phyloP scores from a whole-genome alignment of 2,797 vertebrate species.

The Ispidina lecontei region DNA sequence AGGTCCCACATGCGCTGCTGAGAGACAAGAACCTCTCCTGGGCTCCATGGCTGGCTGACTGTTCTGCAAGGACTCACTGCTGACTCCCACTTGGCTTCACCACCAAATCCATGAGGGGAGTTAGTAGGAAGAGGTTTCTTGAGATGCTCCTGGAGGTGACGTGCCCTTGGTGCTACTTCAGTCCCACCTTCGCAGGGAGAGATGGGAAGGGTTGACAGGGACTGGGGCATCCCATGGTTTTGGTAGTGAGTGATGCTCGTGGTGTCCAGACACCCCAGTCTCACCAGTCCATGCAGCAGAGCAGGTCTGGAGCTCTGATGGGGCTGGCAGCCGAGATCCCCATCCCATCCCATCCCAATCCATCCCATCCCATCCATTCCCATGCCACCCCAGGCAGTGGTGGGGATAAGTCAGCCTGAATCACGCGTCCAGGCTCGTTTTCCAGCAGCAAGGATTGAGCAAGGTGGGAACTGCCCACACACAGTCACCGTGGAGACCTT shows the following conservation, averaged over 20 bases:
- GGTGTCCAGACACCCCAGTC: not conserved
- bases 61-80: rapidly evolving
- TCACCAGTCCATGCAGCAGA: not conserved
- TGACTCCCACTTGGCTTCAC: rapidly evolving
- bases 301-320: not conserved
- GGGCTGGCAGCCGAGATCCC: too few relatives aligned
- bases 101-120: not conserved
- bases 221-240: rapidly evolving
- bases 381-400: not conserved
- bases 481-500: rapidly evolving
- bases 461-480: not conserved
- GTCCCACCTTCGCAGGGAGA: not conserved
- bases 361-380: too few relatives aligned
- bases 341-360: too few relatives aligned
- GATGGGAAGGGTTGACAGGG: not conserved
- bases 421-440: not conserved
- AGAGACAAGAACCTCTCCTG: not conserved
- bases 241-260: rapidly evolving
- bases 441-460: not conserved
- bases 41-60: not conserved
- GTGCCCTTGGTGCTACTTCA: rapidly evolving
- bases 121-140: too few relatives aligned
- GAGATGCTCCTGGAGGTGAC: rapidly evolving
- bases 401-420: rapidly evolving
- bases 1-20: rapidly evolving